Conservation (phyloP, 2,797 vertebrate species). For the Buceros bicornis region DNA sequence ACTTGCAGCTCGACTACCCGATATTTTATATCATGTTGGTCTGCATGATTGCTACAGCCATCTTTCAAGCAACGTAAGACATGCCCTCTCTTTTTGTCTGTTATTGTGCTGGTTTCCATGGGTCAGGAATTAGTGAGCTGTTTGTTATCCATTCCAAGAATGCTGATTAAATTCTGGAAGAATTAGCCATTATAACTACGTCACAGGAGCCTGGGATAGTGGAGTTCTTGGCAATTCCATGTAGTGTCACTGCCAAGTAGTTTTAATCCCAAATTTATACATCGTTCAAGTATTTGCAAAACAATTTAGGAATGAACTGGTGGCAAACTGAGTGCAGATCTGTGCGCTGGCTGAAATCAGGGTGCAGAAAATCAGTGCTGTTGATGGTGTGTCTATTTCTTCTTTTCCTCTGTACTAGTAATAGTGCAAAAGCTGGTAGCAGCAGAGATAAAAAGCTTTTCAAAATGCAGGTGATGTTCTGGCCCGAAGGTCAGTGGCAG, state of each 20-base stretch:
- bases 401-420: background rate
- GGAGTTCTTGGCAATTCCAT: background rate
- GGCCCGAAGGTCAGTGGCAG: background rate
- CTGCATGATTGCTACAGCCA: slow-evolving; percentile 91
- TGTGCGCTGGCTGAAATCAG: background rate
- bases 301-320: background rate
- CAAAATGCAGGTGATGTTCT: background rate
- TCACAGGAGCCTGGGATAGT: background rate
- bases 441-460: background rate
- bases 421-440: background rate
- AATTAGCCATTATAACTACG: background rate
- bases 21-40: slow-evolving; percentile 97
- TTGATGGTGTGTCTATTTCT: background rate
- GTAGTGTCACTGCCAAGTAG: background rate
- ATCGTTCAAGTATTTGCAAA: background rate
- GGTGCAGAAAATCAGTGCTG: background rate
- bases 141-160: background rate
- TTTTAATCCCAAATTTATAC: background rate
- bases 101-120: background rate
- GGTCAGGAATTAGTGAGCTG: background rate
- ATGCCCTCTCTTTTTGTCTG: background rate
- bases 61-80: slow-evolving; percentile 92
- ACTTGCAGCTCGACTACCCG: slow-evolving; percentile 90
- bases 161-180: background rate
- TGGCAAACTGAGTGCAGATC: background rate